Evolutionary conservation across 2,888 invertebrate species (phyloP).

Genomic region (Sisyra terminalis): DNA sequence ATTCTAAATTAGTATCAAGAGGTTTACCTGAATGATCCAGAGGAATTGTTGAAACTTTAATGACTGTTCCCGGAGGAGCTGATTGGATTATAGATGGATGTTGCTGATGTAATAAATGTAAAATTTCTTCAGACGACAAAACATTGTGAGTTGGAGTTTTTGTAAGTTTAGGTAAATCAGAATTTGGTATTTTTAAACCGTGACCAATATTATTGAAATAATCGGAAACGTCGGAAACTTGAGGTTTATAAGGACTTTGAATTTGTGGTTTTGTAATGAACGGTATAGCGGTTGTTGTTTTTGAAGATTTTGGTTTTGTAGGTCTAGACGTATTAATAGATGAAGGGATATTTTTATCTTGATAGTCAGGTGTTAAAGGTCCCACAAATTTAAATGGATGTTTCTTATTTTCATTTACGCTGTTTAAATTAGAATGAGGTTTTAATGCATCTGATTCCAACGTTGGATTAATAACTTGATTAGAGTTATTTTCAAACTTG

Average conservation of each 20-base stretch:
- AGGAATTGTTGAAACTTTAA: slow-evolving; percentile 23
- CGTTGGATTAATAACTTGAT: too few relatives aligned
- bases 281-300: too few relatives aligned
- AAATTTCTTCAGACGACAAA: slow-evolving; percentile 20
- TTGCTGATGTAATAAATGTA: slow-evolving; percentile 26
- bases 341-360: not conserved
- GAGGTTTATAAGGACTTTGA: not conserved
- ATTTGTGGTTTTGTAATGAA: not conserved
- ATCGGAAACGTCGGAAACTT: slow-evolving; percentile 21
- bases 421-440: not conserved
- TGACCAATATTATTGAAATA: slow-evolving; percentile 18
- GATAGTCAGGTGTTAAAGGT: slow-evolving; percentile 5
- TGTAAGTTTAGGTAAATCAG: slow-evolving; percentile 1
- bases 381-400: slow-evolving; percentile 6
- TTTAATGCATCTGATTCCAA: too few relatives aligned
- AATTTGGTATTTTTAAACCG: not conserved
- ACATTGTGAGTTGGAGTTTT: slow-evolving; percentile 1
- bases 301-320: not conserved
- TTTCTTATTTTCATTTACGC: slow-evolving; percentile 4
- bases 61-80: slow-evolving; percentile 24
- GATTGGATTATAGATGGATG: slow-evolving; percentile 26
- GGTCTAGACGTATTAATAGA: not conserved
- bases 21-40: slow-evolving; percentile 12
- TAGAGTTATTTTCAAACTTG: too few relatives aligned
- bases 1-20: slow-evolving; percentile 12